phyloP scores from a whole-genome alignment of 2,113 vertebrate genomes.

The rabbit (Oryctolagus cuniculus) region mOryCun1.1 NC_091453.1:58372501-58373000 shows the following conservation, averaged over 20 bases:
- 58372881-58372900: background rate
- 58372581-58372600: background rate
- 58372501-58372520: background rate
- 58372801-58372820: background rate
- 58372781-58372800: background rate
- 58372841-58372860: background rate
- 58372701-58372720: background rate
- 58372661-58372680: slow-evolving; percentile 7
- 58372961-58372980: background rate
- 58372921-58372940: background rate
- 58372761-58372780: background rate
- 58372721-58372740: background rate
- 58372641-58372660: slow-evolving; percentile 40
- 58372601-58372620: background rate
- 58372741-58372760: background rate
- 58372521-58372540: background rate
- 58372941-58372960: background rate
- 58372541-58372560: background rate
- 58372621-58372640: background rate
- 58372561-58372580: background rate
- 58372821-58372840: background rate
- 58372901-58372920: background rate
- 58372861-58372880: background rate
- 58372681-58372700: slow-evolving; percentile 47
- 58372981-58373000: background rate